phyloP scores from a whole-genome alignment of 2,113 vertebrate genomes.

The Notiomystis cincta region DNA sequence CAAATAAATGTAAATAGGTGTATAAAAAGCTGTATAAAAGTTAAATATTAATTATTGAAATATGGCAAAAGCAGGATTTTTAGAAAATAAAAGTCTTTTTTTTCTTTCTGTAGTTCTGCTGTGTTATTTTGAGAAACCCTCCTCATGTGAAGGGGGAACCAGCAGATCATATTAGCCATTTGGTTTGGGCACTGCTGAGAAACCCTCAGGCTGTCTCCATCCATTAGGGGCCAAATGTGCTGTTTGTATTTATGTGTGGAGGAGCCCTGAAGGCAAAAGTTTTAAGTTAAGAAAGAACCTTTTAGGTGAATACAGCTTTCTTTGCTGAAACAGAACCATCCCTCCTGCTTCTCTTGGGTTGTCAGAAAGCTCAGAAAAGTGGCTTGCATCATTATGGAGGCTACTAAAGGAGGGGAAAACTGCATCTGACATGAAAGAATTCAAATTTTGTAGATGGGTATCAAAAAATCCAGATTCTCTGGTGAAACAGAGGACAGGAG shows the following conservation, averaged over 20 bases:
- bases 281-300: neutral
- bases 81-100: constrained; percentile 46
- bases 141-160: accelerated
- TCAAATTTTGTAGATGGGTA: neutral
- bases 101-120: constrained; percentile 39
- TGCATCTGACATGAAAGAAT: neutral
- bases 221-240: accelerated
- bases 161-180: neutral
- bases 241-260: neutral
- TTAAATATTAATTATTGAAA: constrained; percentile 14
- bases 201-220: neutral
- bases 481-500: neutral
- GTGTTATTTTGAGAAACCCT: neutral
- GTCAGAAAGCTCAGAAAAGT: neutral
- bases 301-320: neutral
- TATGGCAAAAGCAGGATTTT: constrained; percentile 17
- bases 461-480: neutral
- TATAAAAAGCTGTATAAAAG: constrained; percentile 51
- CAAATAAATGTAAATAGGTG: constrained; percentile 62
- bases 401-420: neutral
- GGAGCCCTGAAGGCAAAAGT: neutral
- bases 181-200: neutral
- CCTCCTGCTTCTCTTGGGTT: neutral
- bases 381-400: neutral
- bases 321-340: neutral